These are phyloP conservation scores for Halcyon badia DNA, from an alignment of 2,797 vertebrate species.

Conservation along the genomic window DNA sequence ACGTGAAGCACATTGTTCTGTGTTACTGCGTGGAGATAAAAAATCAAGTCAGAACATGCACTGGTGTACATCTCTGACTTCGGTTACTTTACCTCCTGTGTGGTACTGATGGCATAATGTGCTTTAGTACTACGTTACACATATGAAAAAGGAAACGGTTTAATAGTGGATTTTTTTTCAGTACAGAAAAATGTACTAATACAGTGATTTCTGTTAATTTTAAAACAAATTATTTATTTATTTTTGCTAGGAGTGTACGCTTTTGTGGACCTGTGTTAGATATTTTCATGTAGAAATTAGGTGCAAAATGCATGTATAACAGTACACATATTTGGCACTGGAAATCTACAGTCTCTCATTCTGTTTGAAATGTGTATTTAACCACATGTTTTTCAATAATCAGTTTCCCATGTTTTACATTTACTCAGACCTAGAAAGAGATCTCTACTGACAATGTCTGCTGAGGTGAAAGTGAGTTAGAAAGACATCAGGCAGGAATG, in stretches of 20 bases:
- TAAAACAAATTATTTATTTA: neutral
- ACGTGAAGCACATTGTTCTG: neutral
- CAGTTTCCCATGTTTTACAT: neutral
- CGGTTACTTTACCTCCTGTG: slow-evolving; percentile 39
- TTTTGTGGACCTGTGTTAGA: neutral
- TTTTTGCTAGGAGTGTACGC: neutral
- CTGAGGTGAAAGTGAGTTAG: neutral
- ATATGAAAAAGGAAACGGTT: neutral
- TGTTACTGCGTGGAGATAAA: neutral
- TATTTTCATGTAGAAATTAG: neutral
- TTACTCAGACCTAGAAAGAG: neutral
- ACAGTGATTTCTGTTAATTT: neutral
- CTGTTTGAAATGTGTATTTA: neutral
- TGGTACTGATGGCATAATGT: slow-evolving; percentile 2
- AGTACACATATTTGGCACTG: neutral
- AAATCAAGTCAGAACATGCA: slow-evolving; percentile 20
- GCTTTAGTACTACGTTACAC: neutral
- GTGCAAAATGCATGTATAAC: neutral
- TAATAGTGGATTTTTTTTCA: neutral
- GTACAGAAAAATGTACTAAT: neutral
- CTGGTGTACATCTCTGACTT: neutral
- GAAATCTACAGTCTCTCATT: neutral
- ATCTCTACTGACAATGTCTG: neutral
- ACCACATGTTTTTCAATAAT: neutral
- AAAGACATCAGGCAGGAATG: neutral